Evolutionary conservation across 2,888 invertebrate genomes (phyloP).

Genomic region (Eupithecia subumbrata): DNA sequence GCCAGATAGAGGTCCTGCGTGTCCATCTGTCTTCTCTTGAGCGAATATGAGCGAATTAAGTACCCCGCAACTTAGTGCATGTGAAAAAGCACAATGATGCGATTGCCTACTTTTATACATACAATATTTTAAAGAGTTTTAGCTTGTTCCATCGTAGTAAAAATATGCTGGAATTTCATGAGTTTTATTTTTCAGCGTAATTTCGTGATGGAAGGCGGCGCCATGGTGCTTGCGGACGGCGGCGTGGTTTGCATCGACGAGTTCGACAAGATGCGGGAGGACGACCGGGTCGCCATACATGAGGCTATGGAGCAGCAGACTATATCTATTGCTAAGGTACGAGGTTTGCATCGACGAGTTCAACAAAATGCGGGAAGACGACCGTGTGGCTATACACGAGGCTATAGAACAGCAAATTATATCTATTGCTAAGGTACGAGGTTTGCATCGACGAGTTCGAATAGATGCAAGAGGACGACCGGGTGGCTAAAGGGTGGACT

Average conservation of each 20-base stretch:
- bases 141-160: background rate
- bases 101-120: background rate
- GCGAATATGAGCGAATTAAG: too few species aligned
- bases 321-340: conserved; percentile 94
- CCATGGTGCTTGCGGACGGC: conserved; percentile 99
- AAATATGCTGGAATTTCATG: background rate
- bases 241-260: conserved; percentile 99
- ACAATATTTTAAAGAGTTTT: background rate
- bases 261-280: conserved; percentile 99
- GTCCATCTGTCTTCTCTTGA: too few species aligned
- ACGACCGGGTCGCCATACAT: conserved; percentile 99
- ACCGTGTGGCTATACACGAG: conserved; percentile 99
- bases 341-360: conserved; percentile 99
- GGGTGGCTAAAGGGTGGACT: conserved; percentile 89
- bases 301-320: conserved; percentile 99
- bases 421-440: conserved; percentile 95
- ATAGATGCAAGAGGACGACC: conserved; percentile 92
- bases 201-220: conserved; percentile 99
- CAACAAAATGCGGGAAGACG: conserved; percentile 99
- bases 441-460: conserved; percentile 62
- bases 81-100: background rate
- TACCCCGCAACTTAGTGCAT: too few species aligned
- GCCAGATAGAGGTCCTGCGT: too few species aligned
- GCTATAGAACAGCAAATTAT: conserved; percentile 99
- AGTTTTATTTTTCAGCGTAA: conserved; percentile 86